These are phyloP conservation scores for Frankliniella fusca DNA, from an alignment of 2,888 invertebrate species.

Conservation along the genomic window DNA sequence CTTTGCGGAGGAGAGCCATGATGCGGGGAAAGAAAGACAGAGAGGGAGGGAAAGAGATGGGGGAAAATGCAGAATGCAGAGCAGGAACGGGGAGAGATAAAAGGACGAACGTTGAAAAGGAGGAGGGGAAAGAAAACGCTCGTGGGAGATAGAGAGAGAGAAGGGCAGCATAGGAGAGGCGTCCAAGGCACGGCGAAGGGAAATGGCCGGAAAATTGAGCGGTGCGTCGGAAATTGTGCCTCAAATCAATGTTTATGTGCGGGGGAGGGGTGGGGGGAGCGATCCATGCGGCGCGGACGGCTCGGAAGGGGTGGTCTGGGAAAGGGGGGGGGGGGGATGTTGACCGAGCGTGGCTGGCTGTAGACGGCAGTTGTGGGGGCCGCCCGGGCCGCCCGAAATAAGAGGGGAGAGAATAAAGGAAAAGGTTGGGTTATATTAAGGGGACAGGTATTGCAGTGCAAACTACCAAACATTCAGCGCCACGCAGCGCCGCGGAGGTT, in stretches of 20 bases:
- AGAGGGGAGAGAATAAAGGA: too few relatives aligned
- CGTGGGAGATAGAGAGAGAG: neutral
- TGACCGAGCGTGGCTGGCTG: too few relatives aligned
- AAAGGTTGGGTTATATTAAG: too few relatives aligned
- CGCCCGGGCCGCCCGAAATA: too few relatives aligned
- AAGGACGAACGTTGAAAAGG: neutral
- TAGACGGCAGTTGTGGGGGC: too few relatives aligned
- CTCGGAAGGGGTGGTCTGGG: too few relatives aligned
- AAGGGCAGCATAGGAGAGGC: neutral
- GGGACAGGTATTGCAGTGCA: too few relatives aligned
- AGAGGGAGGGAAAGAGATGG: neutral
- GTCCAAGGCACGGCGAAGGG: neutral
- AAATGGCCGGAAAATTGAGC: slow-evolving; percentile 26
- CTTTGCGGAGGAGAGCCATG: neutral
- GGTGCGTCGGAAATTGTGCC: slow-evolving; percentile 24
- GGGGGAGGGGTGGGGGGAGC: neutral
- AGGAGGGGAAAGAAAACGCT: neutral
- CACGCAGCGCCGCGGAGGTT: too few relatives aligned
- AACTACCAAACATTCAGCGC: too few relatives aligned
- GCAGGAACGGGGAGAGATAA: neutral
- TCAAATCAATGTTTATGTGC: slow-evolving; percentile 18
- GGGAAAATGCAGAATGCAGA: too few relatives aligned
- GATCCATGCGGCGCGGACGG: neutral
- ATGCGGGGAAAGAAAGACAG: neutral
- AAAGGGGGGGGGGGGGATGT: neutral